Base-by-base conservation (phyloP, 2,888 invertebrate species). In the Bellardia pandia region DNA sequence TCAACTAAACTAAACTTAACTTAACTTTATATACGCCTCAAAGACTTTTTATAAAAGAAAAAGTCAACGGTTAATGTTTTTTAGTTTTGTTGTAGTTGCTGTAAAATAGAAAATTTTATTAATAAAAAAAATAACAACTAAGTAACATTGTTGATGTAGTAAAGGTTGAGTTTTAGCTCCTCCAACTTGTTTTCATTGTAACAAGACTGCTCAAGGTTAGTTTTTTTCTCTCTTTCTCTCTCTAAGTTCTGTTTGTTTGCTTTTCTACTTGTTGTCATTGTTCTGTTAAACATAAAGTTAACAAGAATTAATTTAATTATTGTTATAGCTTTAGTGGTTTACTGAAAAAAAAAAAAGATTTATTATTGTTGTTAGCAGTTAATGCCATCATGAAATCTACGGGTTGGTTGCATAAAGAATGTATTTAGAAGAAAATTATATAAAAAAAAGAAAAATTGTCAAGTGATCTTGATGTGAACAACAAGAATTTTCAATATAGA, bases 171-270 rank as follows among this genome's bases (percentile, higher is more conserved):
- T 72, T 84, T 72, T 64, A 83, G 56, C 71, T 84, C 23, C 62
- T 66, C 11, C 48, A 81, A 75, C 62, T 69, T 85, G 68, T 75
- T 68, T 85, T 69, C 60, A 68, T 85, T 75, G 85, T 79, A 75
- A 69, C 53, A 85, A 87, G 81, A 75, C 77, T 81, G 56, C 87
- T 87, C 84, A 87, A 85, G 87, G 87, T 85, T 87, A 87, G 80
- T 86, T 42, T 9, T 69, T 14, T 48, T 62, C 51, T 68, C 23
- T 14, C 14, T 37, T 30, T n/a, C 8, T 56, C 42, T 68, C 37
- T 37, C 6, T 37, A 4, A 5, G 5, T 42, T 53, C 33, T 37
- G 37, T 37, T 37, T 37, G 16, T 64, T 64, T 72, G 45, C 23
- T 64, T 80, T 72, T 80, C 62, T 66, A 81, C 64, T 74, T 74